Percentiles rank a stretch among this genome's conserved stretches.
These are phyloP conservation scores for Hypselothyrea guttata DNA, from an alignment of 2,888 invertebrate genomes.

Conservation along the genomic window DNA sequence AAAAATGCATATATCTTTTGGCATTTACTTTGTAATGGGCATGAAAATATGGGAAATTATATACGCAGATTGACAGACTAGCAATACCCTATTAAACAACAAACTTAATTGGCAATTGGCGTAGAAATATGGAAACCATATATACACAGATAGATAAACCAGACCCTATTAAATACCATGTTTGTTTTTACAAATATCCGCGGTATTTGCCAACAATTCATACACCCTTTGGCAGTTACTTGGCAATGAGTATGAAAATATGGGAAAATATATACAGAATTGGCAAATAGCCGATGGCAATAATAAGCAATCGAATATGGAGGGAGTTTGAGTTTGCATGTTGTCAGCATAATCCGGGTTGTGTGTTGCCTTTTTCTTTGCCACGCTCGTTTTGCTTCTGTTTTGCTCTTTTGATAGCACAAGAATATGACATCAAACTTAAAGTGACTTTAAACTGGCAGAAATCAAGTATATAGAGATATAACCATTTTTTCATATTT, in stretches of 20 bases:
- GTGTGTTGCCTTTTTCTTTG: not conserved
- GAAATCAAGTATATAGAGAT: slow-evolving; percentile 7
- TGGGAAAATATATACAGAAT: slow-evolving; percentile 13
- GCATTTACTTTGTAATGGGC: too few species aligned
- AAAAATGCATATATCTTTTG: too few species aligned
- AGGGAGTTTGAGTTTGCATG: not conserved
- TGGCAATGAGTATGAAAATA: not conserved
- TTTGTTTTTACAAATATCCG: too few species aligned
- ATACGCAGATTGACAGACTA: too few species aligned
- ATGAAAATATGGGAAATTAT: too few species aligned
- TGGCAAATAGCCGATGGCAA: slow-evolving; percentile 28
- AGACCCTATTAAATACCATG: not conserved
- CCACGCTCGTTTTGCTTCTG: not conserved
- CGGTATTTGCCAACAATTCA: too few species aligned
- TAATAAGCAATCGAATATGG: slow-evolving; percentile 2
- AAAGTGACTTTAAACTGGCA: slow-evolving; percentile 20
- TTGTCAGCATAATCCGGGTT: not conserved
- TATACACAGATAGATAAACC: too few species aligned
- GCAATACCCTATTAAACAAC: too few species aligned
- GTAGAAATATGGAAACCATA: too few species aligned
- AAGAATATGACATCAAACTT: slow-evolving; percentile 15
- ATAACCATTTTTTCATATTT: not conserved
- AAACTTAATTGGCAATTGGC: too few species aligned
- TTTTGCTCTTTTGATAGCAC: too few species aligned
- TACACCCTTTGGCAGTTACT: not conserved